Conservation (phyloP, 2,113 vertebrate genomes). For the Cinclus mexicanus region DNA sequence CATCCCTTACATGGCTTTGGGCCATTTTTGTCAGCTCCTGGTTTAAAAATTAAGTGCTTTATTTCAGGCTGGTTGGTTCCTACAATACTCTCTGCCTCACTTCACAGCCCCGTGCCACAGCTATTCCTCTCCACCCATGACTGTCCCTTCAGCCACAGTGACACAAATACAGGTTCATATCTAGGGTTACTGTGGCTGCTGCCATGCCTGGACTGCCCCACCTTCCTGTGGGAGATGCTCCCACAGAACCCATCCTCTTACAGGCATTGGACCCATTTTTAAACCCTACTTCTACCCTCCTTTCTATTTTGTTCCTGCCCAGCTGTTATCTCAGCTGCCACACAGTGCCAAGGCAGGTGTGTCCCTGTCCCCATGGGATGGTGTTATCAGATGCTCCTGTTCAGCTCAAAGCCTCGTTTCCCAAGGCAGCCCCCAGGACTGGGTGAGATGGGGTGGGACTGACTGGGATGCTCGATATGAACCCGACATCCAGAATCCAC, state of each 20-base stretch:
- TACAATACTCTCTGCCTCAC: not conserved
- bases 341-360: not conserved
- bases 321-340: constrained; percentile 25
- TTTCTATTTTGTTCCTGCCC: constrained; percentile 28
- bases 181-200: not conserved
- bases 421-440: not conserved
- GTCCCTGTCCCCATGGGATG: not conserved
- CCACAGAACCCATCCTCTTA: not conserved
- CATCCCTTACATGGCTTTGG: not conserved
- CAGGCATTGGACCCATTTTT: not conserved
- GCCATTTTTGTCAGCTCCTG: not conserved
- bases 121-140: accelerated
- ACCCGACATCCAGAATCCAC: not conserved
- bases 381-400: accelerated
- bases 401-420: not conserved
- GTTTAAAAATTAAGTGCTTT: not conserved
- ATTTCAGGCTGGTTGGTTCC: not conserved
- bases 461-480: accelerated
- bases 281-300: not conserved
- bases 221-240: not conserved
- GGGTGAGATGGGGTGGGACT: accelerated
- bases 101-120: not conserved
- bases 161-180: not conserved
- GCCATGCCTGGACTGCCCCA: not conserved
- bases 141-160: not conserved